Base-by-base conservation (phyloP, 2,888 invertebrate species). In the Uloborus plumipes region DNA sequence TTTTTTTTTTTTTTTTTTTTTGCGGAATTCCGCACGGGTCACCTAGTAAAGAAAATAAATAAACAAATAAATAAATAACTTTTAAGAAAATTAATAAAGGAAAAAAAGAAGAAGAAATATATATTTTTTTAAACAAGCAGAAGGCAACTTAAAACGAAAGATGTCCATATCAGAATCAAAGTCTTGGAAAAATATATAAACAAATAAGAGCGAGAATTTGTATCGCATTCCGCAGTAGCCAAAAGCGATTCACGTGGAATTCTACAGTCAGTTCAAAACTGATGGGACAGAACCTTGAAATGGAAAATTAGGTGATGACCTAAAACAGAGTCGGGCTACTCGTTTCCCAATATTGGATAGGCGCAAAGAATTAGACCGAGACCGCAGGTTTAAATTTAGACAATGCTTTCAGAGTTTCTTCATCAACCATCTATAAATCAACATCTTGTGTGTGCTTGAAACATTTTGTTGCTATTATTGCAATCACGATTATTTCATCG, bases 291-390 rank as follows among this genome's bases (percentile, higher is more conserved):
- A 69, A 70, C 70, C 62, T 59, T 69, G 74, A 74, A 81, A 70
- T 51, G 50, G 59, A n/a, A 61, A 80, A 80, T 58, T 58, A 70
- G 80, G 80, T 69, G 70, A 65, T 65, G 74, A 81, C 80, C 80
- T 81, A 73, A 7, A 79, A 80, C 70, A 61, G 15, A 51, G n/a
- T 55, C 55, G 47, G 47, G 62, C 50, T 70, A 53, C 62, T 22
- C 72, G 26, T 75, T 81, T 74, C 69, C 18, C 26, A 80, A 74
- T 78, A 69, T 49, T 49, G 39, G 49, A 55, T 20, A 26, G 71
- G 20, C 26, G 47, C 64, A 58, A 51, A 16, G 64, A 78, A 78
- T 78, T 70, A 78, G 77, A 78, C 70, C 77, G 70, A 64, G 70
- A 78, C 77, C 49, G 18, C 62, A 22, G 64, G 55, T 71, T 64